A percentile compares a stretch with the other conserved stretches of the same genome.
Evolutionary conservation across 2,888 invertebrate species (phyloP).

Genomic region (Acanthococcus lagerstroemiae): DNA sequence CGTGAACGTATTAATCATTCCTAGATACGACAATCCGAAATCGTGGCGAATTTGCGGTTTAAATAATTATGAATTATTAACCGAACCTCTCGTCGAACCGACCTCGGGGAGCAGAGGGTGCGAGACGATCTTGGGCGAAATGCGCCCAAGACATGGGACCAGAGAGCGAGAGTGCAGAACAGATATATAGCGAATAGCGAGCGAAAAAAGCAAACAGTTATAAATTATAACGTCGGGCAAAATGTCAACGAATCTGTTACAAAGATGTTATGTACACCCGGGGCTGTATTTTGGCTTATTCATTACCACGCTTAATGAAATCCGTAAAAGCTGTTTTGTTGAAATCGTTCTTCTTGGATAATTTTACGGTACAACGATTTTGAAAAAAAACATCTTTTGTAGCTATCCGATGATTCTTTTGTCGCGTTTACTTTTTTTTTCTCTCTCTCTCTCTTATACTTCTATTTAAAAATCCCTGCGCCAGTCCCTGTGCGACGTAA

Average conservation of each 20-base stretch:
- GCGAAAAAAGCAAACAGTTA: slow-evolving; percentile 25
- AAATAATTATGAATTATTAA: slow-evolving; percentile 31
- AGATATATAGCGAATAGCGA: not conserved
- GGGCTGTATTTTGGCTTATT: slow-evolving; percentile 27
- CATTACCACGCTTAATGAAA: slow-evolving; percentile 31
- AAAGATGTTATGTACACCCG: slow-evolving; percentile 24
- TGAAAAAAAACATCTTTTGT: slow-evolving; percentile 30
- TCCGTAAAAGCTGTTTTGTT: slow-evolving; percentile 31
- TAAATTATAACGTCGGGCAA: slow-evolving; percentile 29
- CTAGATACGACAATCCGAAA: slow-evolving; percentile 21
- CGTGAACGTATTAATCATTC: slow-evolving; percentile 26
- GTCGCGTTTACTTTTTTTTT: not conserved
- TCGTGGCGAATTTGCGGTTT: slow-evolving; percentile 30
- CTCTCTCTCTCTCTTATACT: slow-evolving; percentile 3
- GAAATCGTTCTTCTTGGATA: slow-evolving; percentile 29
- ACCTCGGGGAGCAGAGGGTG: not conserved
- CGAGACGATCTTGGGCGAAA: not conserved
- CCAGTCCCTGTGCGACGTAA: slow-evolving; percentile 3
- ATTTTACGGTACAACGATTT: slow-evolving; percentile 28
- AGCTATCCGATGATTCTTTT: not conserved
- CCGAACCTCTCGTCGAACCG: slow-evolving; percentile 16
- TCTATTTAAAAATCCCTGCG: slow-evolving; percentile 7
- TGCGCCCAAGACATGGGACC: not conserved
- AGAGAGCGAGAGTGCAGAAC: not conserved
- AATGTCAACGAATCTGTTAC: slow-evolving; percentile 31